Conservation (phyloP, 2,888 invertebrate species). For the Nymphalis c-album region DNA sequence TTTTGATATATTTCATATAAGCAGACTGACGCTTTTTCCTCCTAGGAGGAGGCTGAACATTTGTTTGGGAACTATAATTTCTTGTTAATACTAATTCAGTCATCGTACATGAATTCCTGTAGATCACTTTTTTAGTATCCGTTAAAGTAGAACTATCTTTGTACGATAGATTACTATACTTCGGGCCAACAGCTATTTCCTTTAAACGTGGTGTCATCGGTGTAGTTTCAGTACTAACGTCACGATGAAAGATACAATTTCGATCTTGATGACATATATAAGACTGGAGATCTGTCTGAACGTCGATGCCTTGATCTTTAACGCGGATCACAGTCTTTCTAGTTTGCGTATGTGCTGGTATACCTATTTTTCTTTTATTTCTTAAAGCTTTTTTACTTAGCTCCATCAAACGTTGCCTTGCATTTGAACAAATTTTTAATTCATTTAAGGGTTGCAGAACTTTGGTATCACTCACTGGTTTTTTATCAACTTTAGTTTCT, state of each 20-base stretch:
- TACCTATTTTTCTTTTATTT: conserved; percentile 75
- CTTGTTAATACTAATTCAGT: conserved; percentile 56
- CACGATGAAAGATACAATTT: conserved; percentile 52
- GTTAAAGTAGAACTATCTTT: conserved; percentile 63
- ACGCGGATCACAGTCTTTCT: conserved; percentile 72
- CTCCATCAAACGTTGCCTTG: conserved; percentile 80
- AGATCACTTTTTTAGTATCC: conserved; percentile 52
- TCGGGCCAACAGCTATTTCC: conserved; percentile 69
- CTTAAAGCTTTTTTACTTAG: conserved; percentile 81
- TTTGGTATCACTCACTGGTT: conserved; percentile 40
- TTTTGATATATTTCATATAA: conserved; percentile 49
- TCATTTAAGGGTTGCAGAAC: conserved; percentile 75
- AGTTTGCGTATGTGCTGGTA: conserved; percentile 83
- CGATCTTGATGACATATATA: conserved; percentile 58
- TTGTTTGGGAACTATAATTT: conserved; percentile 66
- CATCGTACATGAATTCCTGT: conserved; percentile 67
- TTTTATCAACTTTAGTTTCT: conserved; percentile 67
- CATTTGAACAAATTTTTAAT: conserved; percentile 81
- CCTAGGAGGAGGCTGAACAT: conserved; percentile 58
- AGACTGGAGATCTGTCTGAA: conserved; percentile 76
- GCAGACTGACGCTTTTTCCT: conserved; percentile 54
- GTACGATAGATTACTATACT: conserved; percentile 55
- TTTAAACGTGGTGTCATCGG: conserved; percentile 74
- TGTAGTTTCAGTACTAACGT: conserved; percentile 69
- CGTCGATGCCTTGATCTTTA: conserved; percentile 81